Evolutionary conservation across 2,113 vertebrate genomes (phyloP), one percentile per base, ranked within the genome.

Genomic region (Cephalopholis sonnerati): DNA sequence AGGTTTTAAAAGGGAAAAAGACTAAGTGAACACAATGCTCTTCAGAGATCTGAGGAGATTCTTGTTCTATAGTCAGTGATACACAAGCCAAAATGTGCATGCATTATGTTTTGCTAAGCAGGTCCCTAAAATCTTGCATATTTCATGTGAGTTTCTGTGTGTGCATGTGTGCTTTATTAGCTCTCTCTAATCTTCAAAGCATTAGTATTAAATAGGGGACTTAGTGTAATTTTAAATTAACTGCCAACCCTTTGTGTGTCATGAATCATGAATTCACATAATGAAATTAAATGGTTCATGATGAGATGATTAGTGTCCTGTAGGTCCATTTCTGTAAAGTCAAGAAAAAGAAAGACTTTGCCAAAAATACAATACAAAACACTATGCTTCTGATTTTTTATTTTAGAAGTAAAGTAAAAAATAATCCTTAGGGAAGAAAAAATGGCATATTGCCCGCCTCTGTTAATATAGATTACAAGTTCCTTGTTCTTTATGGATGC

Each of bases 141-240:
- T 44, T 15, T 59, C 18, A 27, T 8, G 8, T 46, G 68, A 22
- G 29, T 69, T 17, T 0, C 39, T 48, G 24, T 65, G 25, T 18
- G 15, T 58, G 69, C 27, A 24, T 15, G 27, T 68, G 62, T 51
- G 15, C 65, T 41, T 65, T n/a, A 50, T 44, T 1, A 44, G 7
- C 69, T 59, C 1, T 41, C 3, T 64, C 10, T 1, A 67, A 44
- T 36, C 50, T 32, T 73, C 46, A 67, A 5, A 18, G 5, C 10
- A 29, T 59, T 68, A 16, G 48, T n/a, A 62, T 70, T 77, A 54
- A 81, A 82, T 18, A 27, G 16, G 20, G 12, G 4, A 3, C 27
- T 62, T 82, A 22, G 18, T 62, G 7, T 77, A 50, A 80, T 84
- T 54, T 51, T 67, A 55, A 71, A 77, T 87, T 74, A 74, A 73